Conservation (phyloP, 2,113 vertebrate species). For the Phylloscopus whistleri region DNA sequence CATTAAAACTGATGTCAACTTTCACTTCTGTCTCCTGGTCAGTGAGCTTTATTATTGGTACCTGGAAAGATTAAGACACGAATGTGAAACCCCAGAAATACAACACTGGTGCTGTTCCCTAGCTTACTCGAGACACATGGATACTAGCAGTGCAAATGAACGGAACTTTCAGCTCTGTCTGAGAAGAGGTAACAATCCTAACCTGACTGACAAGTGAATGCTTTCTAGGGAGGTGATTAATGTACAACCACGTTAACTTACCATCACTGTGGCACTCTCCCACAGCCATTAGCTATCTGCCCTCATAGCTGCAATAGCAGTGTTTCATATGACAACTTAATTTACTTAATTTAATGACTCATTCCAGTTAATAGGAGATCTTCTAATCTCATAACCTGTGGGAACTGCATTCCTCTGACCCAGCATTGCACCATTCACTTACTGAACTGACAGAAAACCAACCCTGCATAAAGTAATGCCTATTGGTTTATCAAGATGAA, state of each 20-base stretch:
- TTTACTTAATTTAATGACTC: not conserved
- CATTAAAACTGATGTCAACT: constrained; percentile 99
- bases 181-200: not conserved
- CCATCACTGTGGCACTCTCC: not conserved
- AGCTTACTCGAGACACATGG: not conserved
- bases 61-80: constrained; percentile 72
- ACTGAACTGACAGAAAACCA: not conserved
- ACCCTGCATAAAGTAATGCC: not conserved
- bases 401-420: not conserved
- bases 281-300: not conserved
- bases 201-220: not conserved
- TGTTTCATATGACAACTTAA: not conserved
- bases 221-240: not conserved
- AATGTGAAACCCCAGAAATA: not conserved
- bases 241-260: not conserved
- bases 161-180: not conserved
- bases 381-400: not conserved
- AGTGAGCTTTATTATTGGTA: constrained; percentile 98
- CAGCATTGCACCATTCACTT: not conserved
- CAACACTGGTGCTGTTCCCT: not conserved
- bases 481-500: not conserved
- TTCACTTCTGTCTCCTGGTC: constrained; percentile 98
- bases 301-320: not conserved
- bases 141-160: not conserved
- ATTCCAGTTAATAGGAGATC: not conserved